These are phyloP conservation scores for Tetramorium bicarinatum DNA, from an alignment of 2,888 invertebrate species.

Conservation along the genomic window DNA sequence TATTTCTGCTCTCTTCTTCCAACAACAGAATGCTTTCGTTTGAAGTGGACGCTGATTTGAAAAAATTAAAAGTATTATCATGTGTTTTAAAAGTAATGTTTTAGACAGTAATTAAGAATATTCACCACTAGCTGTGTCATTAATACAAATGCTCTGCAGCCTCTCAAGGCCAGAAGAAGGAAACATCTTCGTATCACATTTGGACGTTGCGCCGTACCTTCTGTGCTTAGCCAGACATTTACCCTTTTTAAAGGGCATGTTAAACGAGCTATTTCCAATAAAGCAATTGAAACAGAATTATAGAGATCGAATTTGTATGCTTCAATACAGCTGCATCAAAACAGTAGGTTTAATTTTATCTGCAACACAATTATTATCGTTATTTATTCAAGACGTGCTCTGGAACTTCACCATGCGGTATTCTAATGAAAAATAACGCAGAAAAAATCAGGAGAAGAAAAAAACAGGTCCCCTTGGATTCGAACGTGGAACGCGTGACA, in stretches of 20 bases:
- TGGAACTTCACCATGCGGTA: neutral
- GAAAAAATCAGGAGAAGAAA: constrained; percentile 41
- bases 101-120: constrained; percentile 9
- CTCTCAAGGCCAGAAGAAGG: constrained; percentile 53
- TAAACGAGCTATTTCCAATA: constrained; percentile 19
- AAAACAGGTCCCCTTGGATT: constrained; percentile 52
- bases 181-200: constrained; percentile 61
- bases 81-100: neutral
- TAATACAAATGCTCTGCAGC: constrained; percentile 62
- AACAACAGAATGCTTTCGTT: constrained; percentile 10
- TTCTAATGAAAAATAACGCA: neutral
- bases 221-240: constrained; percentile 31
- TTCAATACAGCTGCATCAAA: neutral
- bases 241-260: constrained; percentile 40
- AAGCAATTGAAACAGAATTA: neutral
- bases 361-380: constrained; percentile 1
- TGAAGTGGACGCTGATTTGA: constrained; percentile 26
- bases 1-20: constrained; percentile 13
- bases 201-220: neutral
- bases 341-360: neutral
- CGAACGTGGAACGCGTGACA: constrained; percentile 58
- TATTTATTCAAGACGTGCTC: neutral
- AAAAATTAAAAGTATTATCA: constrained; percentile 15
- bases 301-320: neutral
- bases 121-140: constrained; percentile 22